Percentiles rank a stretch among this genome's conserved stretches.
Conservation (phyloP, 2,113 vertebrate genomes). For the Danio rerio region DNA sequence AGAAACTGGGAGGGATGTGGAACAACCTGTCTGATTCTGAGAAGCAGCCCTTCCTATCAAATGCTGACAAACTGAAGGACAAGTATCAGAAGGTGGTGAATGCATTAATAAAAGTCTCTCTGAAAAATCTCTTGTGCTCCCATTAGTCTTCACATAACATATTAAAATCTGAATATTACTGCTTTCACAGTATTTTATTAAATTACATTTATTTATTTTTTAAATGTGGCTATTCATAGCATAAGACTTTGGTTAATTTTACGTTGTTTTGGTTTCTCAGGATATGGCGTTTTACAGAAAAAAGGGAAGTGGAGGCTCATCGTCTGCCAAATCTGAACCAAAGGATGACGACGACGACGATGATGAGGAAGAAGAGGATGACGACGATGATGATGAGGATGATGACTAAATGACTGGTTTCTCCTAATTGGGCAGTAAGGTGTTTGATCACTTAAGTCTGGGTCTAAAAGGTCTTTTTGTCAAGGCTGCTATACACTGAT, state of each 20-base stretch:
- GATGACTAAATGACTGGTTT: constrained; percentile 59
- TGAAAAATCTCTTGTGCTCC: too few species aligned
- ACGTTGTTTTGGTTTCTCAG: constrained; percentile 60
- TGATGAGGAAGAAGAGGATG: constrained; percentile 84
- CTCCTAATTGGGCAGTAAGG: constrained; percentile 24
- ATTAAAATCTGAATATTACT: too few species aligned
- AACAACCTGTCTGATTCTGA: constrained; percentile 84
- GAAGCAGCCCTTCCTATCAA: constrained; percentile 85
- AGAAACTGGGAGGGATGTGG: constrained; percentile 89
- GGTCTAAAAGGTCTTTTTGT: constrained; percentile 28
- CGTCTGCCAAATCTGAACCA: constrained; percentile 80
- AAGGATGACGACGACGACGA: constrained; percentile 67
- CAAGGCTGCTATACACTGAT: constrained; percentile 44
- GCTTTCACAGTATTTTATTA: too few species aligned
- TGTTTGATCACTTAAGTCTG: constrained; percentile 32
- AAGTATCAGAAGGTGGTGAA: constrained; percentile 85
- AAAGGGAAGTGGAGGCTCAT: constrained; percentile 83
- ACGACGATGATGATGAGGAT: constrained; percentile 81
- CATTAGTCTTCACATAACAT: too few species aligned
- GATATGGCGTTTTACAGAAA: constrained; percentile 86
- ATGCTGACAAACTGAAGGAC: constrained; percentile 88
- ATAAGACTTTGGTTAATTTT: too few species aligned
- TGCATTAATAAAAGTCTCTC: too few species aligned
- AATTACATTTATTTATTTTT: too few species aligned
- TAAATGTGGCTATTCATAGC: too few species aligned